phyloP scores from a whole-genome alignment of 2,113 vertebrate genomes.

The Aptenodytes forsteri region DNA sequence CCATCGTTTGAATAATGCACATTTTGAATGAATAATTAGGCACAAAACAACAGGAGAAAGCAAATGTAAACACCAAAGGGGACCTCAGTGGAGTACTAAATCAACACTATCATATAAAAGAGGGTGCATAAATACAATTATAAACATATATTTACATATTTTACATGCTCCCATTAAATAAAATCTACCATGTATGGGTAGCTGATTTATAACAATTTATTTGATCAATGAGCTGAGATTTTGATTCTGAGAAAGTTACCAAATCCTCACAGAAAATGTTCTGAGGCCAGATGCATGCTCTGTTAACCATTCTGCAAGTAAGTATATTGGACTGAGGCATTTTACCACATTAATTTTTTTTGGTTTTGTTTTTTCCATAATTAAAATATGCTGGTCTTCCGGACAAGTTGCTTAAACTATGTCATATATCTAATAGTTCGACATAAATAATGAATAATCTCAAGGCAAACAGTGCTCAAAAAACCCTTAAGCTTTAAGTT shows the following conservation, averaged over 20 bases:
- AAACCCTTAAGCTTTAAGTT: background rate
- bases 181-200: background rate
- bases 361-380: background rate
- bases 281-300: background rate
- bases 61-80: background rate
- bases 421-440: background rate
- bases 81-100: background rate
- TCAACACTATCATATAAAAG: background rate
- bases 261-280: background rate
- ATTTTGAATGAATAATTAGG: constrained; percentile 16
- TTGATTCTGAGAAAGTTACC: background rate
- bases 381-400: background rate
- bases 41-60: background rate
- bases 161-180: background rate
- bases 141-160: background rate
- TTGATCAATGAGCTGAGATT: background rate
- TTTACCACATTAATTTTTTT: background rate
- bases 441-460: background rate
- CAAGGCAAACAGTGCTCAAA: background rate
- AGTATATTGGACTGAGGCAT: background rate
- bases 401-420: background rate
- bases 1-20: background rate
- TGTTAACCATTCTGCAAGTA: background rate
- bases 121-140: background rate
- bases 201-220: background rate